Evolutionary conservation across 1,140 invertebrate genomes (phyloP).

Genomic region (Drosophila kohkoa): DNA sequence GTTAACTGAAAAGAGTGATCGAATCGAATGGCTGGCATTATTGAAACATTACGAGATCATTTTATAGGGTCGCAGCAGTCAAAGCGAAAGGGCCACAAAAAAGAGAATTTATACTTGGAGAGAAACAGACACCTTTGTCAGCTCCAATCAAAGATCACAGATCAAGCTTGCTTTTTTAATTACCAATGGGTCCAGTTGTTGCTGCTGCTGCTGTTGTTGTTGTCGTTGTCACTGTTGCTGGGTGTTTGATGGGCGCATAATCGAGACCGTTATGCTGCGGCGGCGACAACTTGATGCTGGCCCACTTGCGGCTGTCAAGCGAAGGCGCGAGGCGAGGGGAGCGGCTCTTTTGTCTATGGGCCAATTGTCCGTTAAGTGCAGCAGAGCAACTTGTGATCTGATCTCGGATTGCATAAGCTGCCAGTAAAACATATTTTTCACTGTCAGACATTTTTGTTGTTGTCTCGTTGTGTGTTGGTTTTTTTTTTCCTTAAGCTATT

Average conservation of each 20-base stretch:
- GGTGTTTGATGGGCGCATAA: conserved; percentile 60
- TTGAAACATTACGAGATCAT: conserved; percentile 72
- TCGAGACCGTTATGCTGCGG: conserved; percentile 48
- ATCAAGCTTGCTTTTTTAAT: conserved; percentile 62
- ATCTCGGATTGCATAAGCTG: conserved; percentile 61
- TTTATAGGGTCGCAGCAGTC: conserved; percentile 58
- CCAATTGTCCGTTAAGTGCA: conserved; percentile 64
- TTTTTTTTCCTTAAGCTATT: conserved; percentile 40
- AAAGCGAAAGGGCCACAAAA: conserved; percentile 55
- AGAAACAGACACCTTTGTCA: conserved; percentile 52
- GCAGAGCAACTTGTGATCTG: conserved; percentile 7
- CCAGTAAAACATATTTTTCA: conserved; percentile 61
- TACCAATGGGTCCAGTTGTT: conserved; percentile 45
- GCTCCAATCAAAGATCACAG: conserved; percentile 52
- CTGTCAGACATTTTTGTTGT: conserved; percentile 65
- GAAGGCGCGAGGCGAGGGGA: conserved; percentile 6
- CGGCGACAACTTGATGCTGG: conserved; percentile 56
- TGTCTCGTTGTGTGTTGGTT: conserved; percentile 33
- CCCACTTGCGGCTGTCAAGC: conserved; percentile 43
- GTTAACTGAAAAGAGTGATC: conserved; percentile 40
- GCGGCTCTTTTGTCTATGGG: conserved; percentile 25
- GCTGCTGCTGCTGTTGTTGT: conserved; percentile 18
- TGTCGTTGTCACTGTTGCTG: conserved; percentile 5
- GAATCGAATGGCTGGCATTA: conserved; percentile 66
- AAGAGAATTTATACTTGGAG: conserved; percentile 6